Conservation (phyloP, 2,797 vertebrate species). For the Sarcoramphus papa region DNA sequence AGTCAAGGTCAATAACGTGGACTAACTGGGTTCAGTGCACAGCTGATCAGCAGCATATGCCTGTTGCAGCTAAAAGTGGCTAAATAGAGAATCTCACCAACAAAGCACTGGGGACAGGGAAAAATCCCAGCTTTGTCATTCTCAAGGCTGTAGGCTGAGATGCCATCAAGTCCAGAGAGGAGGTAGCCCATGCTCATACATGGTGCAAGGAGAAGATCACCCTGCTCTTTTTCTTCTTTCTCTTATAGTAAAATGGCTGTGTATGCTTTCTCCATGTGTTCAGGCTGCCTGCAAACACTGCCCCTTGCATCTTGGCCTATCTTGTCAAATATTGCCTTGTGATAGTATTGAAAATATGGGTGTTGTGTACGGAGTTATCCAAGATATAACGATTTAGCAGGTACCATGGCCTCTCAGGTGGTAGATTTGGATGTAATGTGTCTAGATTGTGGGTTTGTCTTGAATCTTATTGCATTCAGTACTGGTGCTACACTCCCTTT, state of each 20-base stretch:
- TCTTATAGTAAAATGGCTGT: background rate
- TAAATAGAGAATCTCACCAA: background rate
- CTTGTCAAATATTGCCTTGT: background rate
- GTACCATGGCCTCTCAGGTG: background rate
- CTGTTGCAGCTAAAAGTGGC: background rate
- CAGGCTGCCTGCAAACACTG: background rate
- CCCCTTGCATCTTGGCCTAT: background rate
- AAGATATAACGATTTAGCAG: background rate
- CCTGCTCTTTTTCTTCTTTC: background rate
- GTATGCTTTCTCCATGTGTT: background rate
- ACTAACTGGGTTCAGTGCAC: background rate
- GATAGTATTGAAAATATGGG: background rate
- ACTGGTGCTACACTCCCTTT: background rate
- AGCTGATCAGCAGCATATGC: background rate
- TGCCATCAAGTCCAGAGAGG: background rate
- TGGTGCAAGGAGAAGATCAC: background rate
- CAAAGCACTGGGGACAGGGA: rapidly evolving
- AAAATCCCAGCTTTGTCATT: background rate
- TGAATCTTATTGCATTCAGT: background rate
- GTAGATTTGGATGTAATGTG: background rate
- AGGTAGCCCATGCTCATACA: background rate
- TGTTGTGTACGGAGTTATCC: background rate
- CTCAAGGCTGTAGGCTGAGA: background rate
- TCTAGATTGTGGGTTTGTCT: background rate
- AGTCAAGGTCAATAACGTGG: background rate